phyloP scores from a whole-genome alignment of 2,797 vertebrate species.

The Falco peregrinus region DNA sequence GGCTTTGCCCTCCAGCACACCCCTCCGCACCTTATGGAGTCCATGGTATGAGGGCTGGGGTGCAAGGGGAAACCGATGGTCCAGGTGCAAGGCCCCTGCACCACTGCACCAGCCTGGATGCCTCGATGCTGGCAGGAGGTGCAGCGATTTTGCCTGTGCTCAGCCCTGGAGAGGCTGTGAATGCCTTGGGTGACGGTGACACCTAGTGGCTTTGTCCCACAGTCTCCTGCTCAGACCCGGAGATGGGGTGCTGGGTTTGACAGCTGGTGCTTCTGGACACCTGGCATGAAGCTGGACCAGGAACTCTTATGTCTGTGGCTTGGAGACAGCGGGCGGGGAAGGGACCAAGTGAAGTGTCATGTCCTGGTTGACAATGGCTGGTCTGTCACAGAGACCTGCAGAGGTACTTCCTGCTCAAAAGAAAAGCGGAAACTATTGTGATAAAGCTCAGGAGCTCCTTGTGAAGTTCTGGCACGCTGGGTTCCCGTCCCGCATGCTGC shows the following conservation, averaged over 20 bases:
- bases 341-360: background rate
- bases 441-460: background rate
- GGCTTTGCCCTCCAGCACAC: background rate
- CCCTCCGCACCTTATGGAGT: rapidly evolving
- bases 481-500: background rate
- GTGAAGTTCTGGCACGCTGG: background rate
- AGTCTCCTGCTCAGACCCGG: background rate
- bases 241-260: background rate
- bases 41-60: background rate
- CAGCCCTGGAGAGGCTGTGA: background rate
- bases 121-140: rapidly evolving
- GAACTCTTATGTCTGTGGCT: background rate
- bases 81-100: rapidly evolving
- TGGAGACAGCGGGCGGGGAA: background rate
- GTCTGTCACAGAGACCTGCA: background rate
- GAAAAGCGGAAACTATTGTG: background rate
- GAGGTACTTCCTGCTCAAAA: background rate
- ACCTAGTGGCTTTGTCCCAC: constrained; percentile 18
- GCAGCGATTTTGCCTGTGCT: background rate
- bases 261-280: background rate
- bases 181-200: constrained; percentile 12
- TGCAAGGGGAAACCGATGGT: background rate
- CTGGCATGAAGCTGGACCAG: rapidly evolving
- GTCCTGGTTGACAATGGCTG: background rate
- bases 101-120: background rate